Percentiles rank a stretch among this genome's conserved stretches.
Evolutionary conservation across 2,888 invertebrate species (phyloP).

Genomic region (Oligia latruncula): DNA sequence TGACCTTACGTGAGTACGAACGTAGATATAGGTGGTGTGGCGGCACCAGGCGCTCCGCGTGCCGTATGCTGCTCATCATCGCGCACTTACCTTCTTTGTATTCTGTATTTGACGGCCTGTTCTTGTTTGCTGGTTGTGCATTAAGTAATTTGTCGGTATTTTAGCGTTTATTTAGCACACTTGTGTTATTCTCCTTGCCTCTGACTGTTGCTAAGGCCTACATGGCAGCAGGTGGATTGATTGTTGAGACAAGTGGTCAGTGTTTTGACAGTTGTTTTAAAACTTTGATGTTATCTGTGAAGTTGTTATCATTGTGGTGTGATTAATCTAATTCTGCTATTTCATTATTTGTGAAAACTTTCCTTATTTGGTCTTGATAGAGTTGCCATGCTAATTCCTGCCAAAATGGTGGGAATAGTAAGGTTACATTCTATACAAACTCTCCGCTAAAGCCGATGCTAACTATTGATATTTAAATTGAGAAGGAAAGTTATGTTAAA

Average conservation of each 20-base stretch:
- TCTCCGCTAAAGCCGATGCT: not conserved
- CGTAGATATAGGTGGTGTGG: slow-evolving; percentile 73
- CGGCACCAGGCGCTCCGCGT: slow-evolving; percentile 76
- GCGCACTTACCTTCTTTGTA: slow-evolving; percentile 56
- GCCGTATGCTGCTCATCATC: slow-evolving; percentile 70
- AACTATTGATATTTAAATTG: not conserved
- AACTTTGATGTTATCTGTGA: slow-evolving; percentile 52
- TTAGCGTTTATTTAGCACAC: slow-evolving; percentile 50
- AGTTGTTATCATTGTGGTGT: slow-evolving; percentile 58
- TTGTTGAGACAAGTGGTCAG: slow-evolving; percentile 21
- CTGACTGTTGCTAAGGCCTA: slow-evolving; percentile 62
- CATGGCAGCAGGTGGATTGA: slow-evolving; percentile 34
- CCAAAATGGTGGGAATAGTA: not conserved
- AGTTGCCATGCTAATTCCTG: slow-evolving; percentile 31
- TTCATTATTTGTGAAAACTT: slow-evolving; percentile 33
- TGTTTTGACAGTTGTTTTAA: slow-evolving; percentile 55
- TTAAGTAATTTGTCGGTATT: slow-evolving; percentile 41
- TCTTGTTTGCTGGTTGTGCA: slow-evolving; percentile 49
- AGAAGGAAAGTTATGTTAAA: not conserved
- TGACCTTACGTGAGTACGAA: slow-evolving; percentile 81
- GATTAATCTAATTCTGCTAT: slow-evolving; percentile 61
- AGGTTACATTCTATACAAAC: slow-evolving; percentile 28
- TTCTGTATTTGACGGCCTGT: slow-evolving; percentile 43
- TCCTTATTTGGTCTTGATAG: slow-evolving; percentile 15
- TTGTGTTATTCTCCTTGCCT: slow-evolving; percentile 48